Evolutionary conservation across 2,113 vertebrate genomes (phyloP).

Genomic region (Bagarius yarrelli): DNA sequence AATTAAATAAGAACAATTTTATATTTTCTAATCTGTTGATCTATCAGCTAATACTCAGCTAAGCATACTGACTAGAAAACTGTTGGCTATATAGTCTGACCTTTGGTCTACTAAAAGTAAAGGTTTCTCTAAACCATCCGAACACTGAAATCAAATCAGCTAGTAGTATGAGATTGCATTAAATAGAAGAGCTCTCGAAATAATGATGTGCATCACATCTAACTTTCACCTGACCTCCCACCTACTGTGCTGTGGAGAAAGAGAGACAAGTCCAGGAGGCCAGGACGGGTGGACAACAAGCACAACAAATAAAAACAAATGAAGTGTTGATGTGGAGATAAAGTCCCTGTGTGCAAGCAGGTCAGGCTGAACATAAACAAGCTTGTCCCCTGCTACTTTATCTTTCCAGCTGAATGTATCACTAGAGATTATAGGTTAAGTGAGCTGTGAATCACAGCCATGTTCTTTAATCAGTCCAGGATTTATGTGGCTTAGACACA

Average conservation of each 20-base stretch:
- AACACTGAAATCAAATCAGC: conserved; percentile 43
- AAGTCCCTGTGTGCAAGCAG: conserved; percentile 43
- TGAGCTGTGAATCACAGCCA: conserved; percentile 53
- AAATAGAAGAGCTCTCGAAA: conserved; percentile 37
- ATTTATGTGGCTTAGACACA: conserved; percentile 15
- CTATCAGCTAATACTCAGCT: background rate
- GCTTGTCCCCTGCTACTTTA: conserved; percentile 30
- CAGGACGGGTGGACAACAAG: conserved; percentile 23
- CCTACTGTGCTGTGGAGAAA: conserved; percentile 63
- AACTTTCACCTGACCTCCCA: conserved; percentile 62
- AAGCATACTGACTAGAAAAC: background rate
- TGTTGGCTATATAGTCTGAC: background rate
- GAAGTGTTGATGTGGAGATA: conserved; percentile 49
- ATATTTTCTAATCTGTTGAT: background rate
- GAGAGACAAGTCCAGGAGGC: conserved; percentile 41
- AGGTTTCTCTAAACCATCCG: conserved; percentile 7
- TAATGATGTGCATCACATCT: conserved; percentile 55
- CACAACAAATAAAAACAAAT: conserved; percentile 53
- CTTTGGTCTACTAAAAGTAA: background rate
- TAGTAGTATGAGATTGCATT: conserved; percentile 18
- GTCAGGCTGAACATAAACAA: conserved; percentile 51
- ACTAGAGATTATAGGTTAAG: conserved; percentile 47
- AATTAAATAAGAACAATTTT: too few species aligned
- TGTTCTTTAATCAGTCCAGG: conserved; percentile 49
- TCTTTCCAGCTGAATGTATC: conserved; percentile 47